These are phyloP conservation scores for Listrodromus nycthemerus DNA, from an alignment of 2,888 invertebrate genomes.

Conservation along the genomic window DNA sequence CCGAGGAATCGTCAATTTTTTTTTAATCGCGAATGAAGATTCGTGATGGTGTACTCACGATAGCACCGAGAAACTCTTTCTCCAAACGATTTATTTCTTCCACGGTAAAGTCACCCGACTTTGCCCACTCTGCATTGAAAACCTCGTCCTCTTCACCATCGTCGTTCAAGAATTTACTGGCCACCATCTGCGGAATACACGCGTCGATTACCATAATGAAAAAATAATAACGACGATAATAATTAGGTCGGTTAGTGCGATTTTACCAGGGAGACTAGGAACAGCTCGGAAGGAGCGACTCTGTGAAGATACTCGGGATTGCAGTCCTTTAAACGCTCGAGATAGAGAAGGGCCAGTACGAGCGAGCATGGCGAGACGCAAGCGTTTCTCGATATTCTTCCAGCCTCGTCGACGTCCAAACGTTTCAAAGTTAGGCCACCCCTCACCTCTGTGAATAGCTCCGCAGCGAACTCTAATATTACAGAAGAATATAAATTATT, in stretches of 20 bases:
- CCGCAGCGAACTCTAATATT: slow-evolving; percentile 91
- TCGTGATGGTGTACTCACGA: slow-evolving; percentile 87
- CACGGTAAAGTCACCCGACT: slow-evolving; percentile 91
- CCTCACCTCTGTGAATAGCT: slow-evolving; percentile 92
- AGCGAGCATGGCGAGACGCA: slow-evolving; percentile 97
- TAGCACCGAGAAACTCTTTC: slow-evolving; percentile 94
- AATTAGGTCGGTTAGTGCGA: not conserved
- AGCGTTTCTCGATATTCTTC: slow-evolving; percentile 91
- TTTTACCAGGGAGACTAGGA: slow-evolving; percentile 94
- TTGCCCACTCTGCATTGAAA: slow-evolving; percentile 96
- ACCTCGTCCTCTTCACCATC: slow-evolving; percentile 97
- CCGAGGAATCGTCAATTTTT: no score
- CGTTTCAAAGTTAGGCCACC: slow-evolving; percentile 91
- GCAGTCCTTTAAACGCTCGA: slow-evolving; percentile 93
- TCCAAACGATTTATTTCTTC: slow-evolving; percentile 93
- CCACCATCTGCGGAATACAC: slow-evolving; percentile 91
- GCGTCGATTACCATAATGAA: not conserved
- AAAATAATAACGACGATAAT: not conserved
- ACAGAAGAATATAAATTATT: slow-evolving; percentile 1
- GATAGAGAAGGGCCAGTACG: slow-evolving; percentile 96
- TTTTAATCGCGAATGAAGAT: not conserved
- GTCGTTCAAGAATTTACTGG: slow-evolving; percentile 97
- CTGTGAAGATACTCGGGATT: slow-evolving; percentile 94
- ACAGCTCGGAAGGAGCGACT: slow-evolving; percentile 95
- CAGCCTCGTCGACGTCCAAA: slow-evolving; percentile 91